A percentile compares a stretch with the other conserved stretches of the same genome.
phyloP scores from a whole-genome alignment of 1,140 invertebrate species.

The Doryteuthis pealeii region DNA sequence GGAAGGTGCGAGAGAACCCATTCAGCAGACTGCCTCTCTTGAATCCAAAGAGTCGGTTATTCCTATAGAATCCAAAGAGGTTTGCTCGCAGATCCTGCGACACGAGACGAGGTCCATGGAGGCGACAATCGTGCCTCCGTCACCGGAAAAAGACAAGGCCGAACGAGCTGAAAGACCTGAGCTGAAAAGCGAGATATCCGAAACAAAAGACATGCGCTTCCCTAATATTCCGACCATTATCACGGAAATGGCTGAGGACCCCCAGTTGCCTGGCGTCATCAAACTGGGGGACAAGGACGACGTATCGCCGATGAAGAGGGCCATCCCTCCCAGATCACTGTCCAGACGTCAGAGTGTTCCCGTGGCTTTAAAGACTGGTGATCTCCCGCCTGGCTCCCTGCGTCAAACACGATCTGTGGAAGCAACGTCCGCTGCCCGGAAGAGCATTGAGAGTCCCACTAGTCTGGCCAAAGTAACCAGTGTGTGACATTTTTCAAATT shows the following conservation, averaged over 20 bases:
- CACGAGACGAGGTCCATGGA: slow-evolving; percentile 33
- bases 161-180: slow-evolving; percentile 6
- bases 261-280: not conserved
- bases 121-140: slow-evolving; percentile 13
- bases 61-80: slow-evolving; percentile 32
- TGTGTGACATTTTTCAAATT: slow-evolving; percentile 12
- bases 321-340: not conserved
- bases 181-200: slow-evolving; percentile 12
- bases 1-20: not conserved
- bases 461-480: slow-evolving; percentile 12
- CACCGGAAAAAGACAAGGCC: slow-evolving; percentile 14
- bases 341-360: slow-evolving; percentile 11
- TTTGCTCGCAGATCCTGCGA: slow-evolving; percentile 34
- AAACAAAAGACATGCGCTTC: slow-evolving; percentile 36
- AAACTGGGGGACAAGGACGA: not conserved
- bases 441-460: not conserved
- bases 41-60: slow-evolving; percentile 18
- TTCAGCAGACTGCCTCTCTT: not conserved
- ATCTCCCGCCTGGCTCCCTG: not conserved
- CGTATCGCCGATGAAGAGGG: not conserved
- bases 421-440: not conserved
- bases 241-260: slow-evolving; percentile 23
- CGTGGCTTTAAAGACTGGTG: slow-evolving; percentile 3
- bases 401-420: slow-evolving; percentile 2
- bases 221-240: slow-evolving; percentile 42